Base-by-base conservation (phyloP, 2,797 vertebrate genomes). In the Sarcoramphus papa region DNA sequence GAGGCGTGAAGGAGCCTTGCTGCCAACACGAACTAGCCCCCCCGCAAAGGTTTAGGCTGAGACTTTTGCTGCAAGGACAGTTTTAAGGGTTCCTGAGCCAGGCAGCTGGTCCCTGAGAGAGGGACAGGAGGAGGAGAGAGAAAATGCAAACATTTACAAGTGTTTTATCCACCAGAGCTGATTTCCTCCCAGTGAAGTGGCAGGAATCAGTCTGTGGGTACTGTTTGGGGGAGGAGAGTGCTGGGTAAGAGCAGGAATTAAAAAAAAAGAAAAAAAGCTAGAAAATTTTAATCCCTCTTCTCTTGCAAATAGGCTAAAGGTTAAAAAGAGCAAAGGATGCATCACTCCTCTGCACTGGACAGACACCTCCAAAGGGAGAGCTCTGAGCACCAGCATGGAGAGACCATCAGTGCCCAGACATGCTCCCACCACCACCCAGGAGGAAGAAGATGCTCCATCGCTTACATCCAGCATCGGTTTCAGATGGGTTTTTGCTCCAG, bases 381-480 rank as follows among this genome's bases (percentile, higher is more conserved):
- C 65, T 47, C 51, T 22, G 31, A 72, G 65, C 51, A 35, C 43
- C 23, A 24, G 54, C 4, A 2, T 50, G 50, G 35, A 1, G 16
- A 75, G 16, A 33, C 47, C 50, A 21, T 10, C 43, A 40, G 51
- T 10, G 13, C 24, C 19, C 54, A 27, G 28, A 25, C 43, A 22
- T 2, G 4, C 28, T 57, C 54, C 83, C 50, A 60, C 37, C 37
- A 5, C 40, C 7, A 2, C 11, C 19, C 63, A 1, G 0, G 35
- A 37, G 56, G 22, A 76, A 62, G 50, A 57, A 51, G 70, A 17
- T 35, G 37, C 37, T 63, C 43, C 70, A 27, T 27, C 3, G 0
- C 63, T 83, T 16, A 48, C 48, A 69, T 5, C 30, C 72, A 82
- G 48, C 15, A 1, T 30, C 4, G 4, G 13, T 20, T 68, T 24